Base-by-base conservation (phyloP, 2,797 vertebrate genomes). In the Sebastiscus albofasciatus region DNA sequence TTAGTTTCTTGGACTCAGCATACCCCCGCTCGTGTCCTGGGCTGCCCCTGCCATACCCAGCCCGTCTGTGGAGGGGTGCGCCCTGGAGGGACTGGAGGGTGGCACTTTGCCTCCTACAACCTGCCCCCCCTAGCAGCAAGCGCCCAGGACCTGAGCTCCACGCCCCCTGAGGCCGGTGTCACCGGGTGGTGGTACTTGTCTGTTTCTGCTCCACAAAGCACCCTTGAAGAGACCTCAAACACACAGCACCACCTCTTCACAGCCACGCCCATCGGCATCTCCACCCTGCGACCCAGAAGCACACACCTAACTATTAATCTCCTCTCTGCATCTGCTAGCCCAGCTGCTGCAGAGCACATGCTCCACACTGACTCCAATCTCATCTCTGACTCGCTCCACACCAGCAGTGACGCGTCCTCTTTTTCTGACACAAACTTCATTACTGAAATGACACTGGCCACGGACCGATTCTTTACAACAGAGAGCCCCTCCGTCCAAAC, bases 1-100 rank as follows among this genome's bases (percentile, higher is more conserved):
- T 80, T 99, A 84, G 68, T 97, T n/a, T 90, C 86, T 46, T 99
- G 99, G 99, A 82, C 94, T 80, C 94, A 94, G 87, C 90, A 83
- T 8, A 97, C 96, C 1, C 80, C 91, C 0, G 94, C 97, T 33
- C 92, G 78, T 0, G 94, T 99, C 1, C 46, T 96, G 13, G 98
- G 97, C 59, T 95, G 94, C 82, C 98, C 97, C 12, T 99, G 98
- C 67, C 93, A 95, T 8, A 94, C 91, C 22, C 89, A 91, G 80
- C 85, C 94, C 1, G 66, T 92, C 24, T 96, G 96, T n/a, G 90
- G 96, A 89, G 87, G 88, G 14, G 84, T 83, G 12, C 91, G 74
- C 9, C 61, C 81, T 8, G 46, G 82, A 65, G 89, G 83, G 56
- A 92, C 87, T 0, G 92, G 92, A 60, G 90, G 89, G 2, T 95